These are phyloP conservation scores for Polyploca ridens DNA, from an alignment of 2,888 invertebrate genomes.

Conservation along the genomic window DNA sequence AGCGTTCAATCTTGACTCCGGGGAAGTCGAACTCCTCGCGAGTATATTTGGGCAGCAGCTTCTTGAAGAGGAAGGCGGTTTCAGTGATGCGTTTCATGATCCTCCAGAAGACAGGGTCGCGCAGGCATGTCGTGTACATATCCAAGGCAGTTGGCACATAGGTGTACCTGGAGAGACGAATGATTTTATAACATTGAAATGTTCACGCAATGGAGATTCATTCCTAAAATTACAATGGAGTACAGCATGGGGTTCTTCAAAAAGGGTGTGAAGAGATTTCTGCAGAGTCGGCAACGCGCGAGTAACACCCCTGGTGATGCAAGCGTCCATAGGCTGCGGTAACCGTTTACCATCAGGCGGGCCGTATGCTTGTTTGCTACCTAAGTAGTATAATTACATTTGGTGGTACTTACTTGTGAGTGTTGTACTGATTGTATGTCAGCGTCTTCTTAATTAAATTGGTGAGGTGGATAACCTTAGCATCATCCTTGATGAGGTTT, in stretches of 20 bases:
- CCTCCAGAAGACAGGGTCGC: conserved; percentile 90
- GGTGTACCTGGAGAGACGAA: conserved; percentile 60
- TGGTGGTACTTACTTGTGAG: conserved; percentile 61
- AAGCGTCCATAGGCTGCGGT: too few relatives aligned
- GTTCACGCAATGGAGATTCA: not conserved
- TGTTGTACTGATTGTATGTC: conserved; percentile 67
- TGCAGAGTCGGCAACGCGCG: too few relatives aligned
- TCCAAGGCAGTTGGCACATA: conserved; percentile 86
- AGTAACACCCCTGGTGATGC: too few relatives aligned
- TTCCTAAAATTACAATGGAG: too few relatives aligned
- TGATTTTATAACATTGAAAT: not conserved
- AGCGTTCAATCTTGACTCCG: conserved; percentile 86
- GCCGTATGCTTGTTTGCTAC: too few relatives aligned
- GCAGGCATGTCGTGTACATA: conserved; percentile 86
- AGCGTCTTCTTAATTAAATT: conserved; percentile 67
- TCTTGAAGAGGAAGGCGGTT: conserved; percentile 85
- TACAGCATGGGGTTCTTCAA: too few relatives aligned
- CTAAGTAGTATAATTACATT: too few relatives aligned
- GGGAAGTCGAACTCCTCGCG: conserved; percentile 85
- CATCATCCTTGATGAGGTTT: conserved; percentile 81
- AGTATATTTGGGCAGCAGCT: conserved; percentile 84
- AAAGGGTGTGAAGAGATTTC: too few relatives aligned
- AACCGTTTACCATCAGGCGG: too few relatives aligned
- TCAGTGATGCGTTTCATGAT: conserved; percentile 86
- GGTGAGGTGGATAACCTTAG: conserved; percentile 74